Evolutionary conservation across 2,888 invertebrate species (phyloP), one percentile per base, ranked within the genome.

Genomic region (Caenorhabditis afra): DNA sequence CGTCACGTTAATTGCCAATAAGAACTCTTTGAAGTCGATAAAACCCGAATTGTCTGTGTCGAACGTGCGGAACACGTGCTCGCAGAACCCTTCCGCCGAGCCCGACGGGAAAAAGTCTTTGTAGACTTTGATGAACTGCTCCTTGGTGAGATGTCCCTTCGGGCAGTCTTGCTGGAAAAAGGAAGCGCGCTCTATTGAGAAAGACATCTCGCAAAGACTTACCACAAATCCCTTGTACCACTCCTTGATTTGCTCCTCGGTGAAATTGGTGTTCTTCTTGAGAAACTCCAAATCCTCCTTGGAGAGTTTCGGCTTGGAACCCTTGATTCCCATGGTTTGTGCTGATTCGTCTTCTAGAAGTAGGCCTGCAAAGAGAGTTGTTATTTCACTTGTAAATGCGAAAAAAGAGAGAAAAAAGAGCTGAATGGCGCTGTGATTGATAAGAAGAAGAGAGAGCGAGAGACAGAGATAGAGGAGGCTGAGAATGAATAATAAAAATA

Each of bases 141-240:
- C 89, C 79, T 91, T 91, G 44, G 90, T 90, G 59, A 90, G 77
- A 70, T 90, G 89, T 16, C 90, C 90, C 70, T 90, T 90, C 29
- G 90, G 90, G 79, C 90, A 90, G 83, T 90, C 90, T 91, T 90
- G 90, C 90, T 90, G 85, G 14, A 87, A 88, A 23, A 67, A 22
- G 1, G 12, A 29, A 49, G 14, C 18, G 16, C 47, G n/a, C n/a
- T 45, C 29, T 23, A 35, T 55, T 66, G 23, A 29, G 29, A 20
- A 18, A 45, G 11, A 47, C 57, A 22, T 3, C 1, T 37, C 41
- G 10, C n/a, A 74, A 68, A 41, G 8, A 92, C 93, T 93, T 92
- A 97, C 97, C 95, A 97, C 97, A 91, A 98, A 99, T 85, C 98
- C 98, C 93, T 97, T 97, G 92, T 99, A 98, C 98, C 98, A 99